Percentiles rank a stretch among this genome's conserved stretches.
Evolutionary conservation across 2,888 invertebrate genomes (phyloP).

Genomic region (Stenodema calcarata): DNA sequence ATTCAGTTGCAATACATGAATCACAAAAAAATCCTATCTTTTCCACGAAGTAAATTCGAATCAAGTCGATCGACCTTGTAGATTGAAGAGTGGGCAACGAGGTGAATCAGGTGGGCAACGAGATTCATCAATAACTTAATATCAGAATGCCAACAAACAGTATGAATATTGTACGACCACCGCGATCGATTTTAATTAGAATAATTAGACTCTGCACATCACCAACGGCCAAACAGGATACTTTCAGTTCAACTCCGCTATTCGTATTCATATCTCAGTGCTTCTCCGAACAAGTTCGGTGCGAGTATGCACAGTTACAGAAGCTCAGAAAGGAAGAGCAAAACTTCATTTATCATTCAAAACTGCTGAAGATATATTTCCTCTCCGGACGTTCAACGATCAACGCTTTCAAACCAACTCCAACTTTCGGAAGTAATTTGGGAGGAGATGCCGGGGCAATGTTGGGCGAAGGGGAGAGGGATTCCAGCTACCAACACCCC

Average conservation of each 20-base stretch:
- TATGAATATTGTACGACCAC: background rate
- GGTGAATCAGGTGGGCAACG: background rate
- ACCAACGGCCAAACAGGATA: background rate
- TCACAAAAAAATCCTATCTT: no score
- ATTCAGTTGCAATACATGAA: no score
- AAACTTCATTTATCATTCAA: slow-evolving; percentile 16
- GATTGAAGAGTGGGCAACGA: background rate
- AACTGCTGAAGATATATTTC: slow-evolving; percentile 5
- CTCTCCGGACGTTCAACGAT: background rate
- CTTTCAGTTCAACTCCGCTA: background rate
- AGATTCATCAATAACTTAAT: background rate
- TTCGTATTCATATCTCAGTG: background rate
- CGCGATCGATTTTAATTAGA: background rate
- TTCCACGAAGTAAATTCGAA: no score
- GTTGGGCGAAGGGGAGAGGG: background rate
- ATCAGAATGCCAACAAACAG: background rate
- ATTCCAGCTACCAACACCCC: background rate
- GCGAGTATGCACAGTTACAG: background rate
- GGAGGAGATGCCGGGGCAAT: background rate
- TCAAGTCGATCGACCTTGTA: background rate
- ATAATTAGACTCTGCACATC: background rate
- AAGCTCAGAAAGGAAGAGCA: background rate
- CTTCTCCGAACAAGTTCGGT: background rate
- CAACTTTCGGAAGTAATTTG: slow-evolving; percentile 17
- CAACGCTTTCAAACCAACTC: background rate